phyloP scores from a whole-genome alignment of 2,113 vertebrate species.

The Nycticebus coucang region DNA sequence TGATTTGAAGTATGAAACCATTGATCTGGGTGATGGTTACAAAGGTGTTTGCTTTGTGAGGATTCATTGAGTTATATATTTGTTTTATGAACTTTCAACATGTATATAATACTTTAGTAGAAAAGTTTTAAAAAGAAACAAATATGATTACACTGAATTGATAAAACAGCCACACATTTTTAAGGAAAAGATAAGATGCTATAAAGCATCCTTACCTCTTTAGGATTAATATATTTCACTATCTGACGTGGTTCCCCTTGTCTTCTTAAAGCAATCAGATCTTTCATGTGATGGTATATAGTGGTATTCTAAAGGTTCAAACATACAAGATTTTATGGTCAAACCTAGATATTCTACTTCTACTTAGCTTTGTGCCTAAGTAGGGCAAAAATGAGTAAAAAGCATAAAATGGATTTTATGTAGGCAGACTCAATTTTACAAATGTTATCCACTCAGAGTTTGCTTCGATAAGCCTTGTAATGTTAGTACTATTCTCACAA shows the following conservation, averaged over 20 bases:
- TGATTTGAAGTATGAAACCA: background rate
- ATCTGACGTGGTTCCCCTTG: constrained; percentile 81
- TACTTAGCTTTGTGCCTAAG: background rate
- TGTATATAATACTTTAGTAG: background rate
- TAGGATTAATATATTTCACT: constrained; percentile 83
- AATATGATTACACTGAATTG: background rate
- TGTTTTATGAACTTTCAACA: background rate
- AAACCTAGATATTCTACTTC: constrained; percentile 19
- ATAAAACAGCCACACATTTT: constrained; percentile 4
- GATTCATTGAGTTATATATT: background rate
- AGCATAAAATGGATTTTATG: constrained; percentile 37
- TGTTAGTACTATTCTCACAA: background rate
- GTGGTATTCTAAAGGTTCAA: constrained; percentile 77
- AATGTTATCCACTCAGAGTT: background rate
- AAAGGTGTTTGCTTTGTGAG: background rate
- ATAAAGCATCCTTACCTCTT: constrained; percentile 81
- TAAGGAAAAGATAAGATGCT: background rate
- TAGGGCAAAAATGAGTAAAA: constrained; percentile 48
- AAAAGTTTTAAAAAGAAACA: constrained; percentile 12
- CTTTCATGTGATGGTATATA: constrained; percentile 83
- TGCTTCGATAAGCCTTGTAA: constrained; percentile 41
- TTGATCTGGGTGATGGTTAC: background rate
- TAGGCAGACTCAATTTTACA: constrained; percentile 31
- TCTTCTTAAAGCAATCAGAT: constrained; percentile 76
- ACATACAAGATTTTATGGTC: constrained; percentile 34